Percentiles rank a stretch among this genome's conserved stretches.
phyloP scores from a whole-genome alignment of 2,888 invertebrate genomes.

The Trimorus sp. region DNA sequence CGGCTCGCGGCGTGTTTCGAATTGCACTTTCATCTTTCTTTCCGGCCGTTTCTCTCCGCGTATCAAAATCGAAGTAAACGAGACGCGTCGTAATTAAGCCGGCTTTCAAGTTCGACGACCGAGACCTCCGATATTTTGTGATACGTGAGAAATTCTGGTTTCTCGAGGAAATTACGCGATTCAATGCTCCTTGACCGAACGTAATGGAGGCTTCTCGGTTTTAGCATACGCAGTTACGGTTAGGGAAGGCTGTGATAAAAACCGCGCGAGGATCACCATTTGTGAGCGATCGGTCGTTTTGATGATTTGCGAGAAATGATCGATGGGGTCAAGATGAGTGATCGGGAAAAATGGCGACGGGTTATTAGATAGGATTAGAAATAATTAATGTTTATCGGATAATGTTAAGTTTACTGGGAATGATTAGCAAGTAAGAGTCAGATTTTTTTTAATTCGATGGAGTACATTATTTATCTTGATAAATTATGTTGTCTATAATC shows the following conservation, averaged over 20 bases:
- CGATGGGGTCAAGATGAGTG: not conserved
- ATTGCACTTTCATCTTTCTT: conserved; percentile 74
- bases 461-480: no score
- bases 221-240: not conserved
- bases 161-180: conserved; percentile 59
- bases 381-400: no score
- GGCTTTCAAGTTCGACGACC: conserved; percentile 70
- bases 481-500: no score
- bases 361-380: no score
- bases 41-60: conserved; percentile 66
- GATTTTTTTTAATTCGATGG: no score
- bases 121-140: conserved; percentile 68
- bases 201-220: conserved; percentile 40
- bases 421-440: no score
- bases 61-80: conserved; percentile 69
- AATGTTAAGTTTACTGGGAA: no score
- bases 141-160: conserved; percentile 62
- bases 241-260: not conserved
- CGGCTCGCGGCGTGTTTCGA: conserved; percentile 29
- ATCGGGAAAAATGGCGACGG: no score
- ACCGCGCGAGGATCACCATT: no score
- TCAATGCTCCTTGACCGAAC: conserved; percentile 49
- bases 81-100: conserved; percentile 68
- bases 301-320: not conserved
- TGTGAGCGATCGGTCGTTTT: no score